Conservation (phyloP, 2,797 vertebrate genomes). For the Sarcoramphus papa region DNA sequence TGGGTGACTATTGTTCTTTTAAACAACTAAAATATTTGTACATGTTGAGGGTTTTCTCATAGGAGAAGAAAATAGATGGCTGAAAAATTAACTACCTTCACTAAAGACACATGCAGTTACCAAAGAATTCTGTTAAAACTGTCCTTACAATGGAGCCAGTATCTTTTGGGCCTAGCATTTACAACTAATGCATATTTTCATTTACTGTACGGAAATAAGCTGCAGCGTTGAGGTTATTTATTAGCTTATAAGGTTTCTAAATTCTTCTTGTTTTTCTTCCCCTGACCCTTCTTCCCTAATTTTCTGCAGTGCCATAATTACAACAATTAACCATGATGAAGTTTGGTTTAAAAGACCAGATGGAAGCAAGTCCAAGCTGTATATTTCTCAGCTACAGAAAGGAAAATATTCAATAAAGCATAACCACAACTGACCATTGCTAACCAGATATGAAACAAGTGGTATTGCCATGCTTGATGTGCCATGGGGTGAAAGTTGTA, state of each 20-base stretch:
- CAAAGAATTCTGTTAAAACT: not conserved
- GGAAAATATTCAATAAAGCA: conserved; percentile 99
- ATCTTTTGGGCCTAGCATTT: not conserved
- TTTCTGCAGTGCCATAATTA: conserved; percentile 89
- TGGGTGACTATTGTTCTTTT: not conserved
- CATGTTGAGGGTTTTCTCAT: not conserved
- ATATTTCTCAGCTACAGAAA: conserved; percentile 98
- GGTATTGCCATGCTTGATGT: conserved; percentile 72
- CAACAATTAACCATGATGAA: conserved; percentile 97
- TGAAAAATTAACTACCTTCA: not conserved
- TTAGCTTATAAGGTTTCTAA: conserved; percentile 4
- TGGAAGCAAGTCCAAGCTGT: conserved; percentile 98
- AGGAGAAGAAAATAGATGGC: not conserved
- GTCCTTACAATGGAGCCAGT: not conserved
- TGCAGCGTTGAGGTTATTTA: conserved; percentile 12
- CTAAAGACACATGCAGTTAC: not conserved
- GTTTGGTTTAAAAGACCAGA: conserved; percentile 98
- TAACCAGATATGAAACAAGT: conserved; percentile 53
- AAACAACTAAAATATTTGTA: not conserved
- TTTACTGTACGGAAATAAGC: conserved; percentile 7
- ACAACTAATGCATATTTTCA: not conserved
- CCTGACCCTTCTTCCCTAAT: conserved; percentile 11
- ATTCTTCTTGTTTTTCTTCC: conserved; percentile 41
- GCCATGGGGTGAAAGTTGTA: conserved; percentile 71
- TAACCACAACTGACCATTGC: conserved; percentile 73